A percentile compares a stretch with the other conserved stretches of the same genome.
Conservation (phyloP, 2,888 invertebrate genomes). For the Epinotia nisella region DNA sequence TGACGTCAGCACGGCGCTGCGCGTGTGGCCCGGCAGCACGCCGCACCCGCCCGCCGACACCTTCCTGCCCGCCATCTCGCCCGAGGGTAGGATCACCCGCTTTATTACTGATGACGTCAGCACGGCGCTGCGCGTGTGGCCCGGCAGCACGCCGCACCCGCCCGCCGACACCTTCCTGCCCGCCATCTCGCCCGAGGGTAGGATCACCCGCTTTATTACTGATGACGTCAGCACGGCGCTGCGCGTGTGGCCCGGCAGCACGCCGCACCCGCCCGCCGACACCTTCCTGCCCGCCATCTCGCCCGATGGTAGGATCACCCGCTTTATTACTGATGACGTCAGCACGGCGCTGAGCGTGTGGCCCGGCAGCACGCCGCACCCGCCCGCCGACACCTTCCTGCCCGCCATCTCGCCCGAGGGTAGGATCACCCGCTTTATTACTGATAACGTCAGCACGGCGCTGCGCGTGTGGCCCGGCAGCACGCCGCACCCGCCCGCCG, state of each 20-base stretch:
- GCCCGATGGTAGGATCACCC: conserved; percentile 88
- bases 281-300: conserved; percentile 89
- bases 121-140: conserved; percentile 89
- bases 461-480: conserved; percentile 89
- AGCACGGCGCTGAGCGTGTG: conserved; percentile 88
- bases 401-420: conserved; percentile 90
- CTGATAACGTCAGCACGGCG: conserved; percentile 68
- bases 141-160: conserved; percentile 86
- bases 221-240: conserved; percentile 78
- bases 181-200: conserved; percentile 89
- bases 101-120: background rate
- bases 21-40: conserved; percentile 88
- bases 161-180: conserved; percentile 91
- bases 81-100: conserved; percentile 88
- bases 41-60: conserved; percentile 90
- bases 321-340: conserved; percentile 54
- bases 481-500: conserved; percentile 88
- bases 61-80: conserved; percentile 88
- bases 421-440: conserved; percentile 81
- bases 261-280: conserved; percentile 89
- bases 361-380: conserved; percentile 87
- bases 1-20: conserved; percentile 80
- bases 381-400: conserved; percentile 90
- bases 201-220: conserved; percentile 73
- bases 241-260: conserved; percentile 88